Conservation (phyloP, 1,140 invertebrate genomes). For the Magallana gigas region DNA sequence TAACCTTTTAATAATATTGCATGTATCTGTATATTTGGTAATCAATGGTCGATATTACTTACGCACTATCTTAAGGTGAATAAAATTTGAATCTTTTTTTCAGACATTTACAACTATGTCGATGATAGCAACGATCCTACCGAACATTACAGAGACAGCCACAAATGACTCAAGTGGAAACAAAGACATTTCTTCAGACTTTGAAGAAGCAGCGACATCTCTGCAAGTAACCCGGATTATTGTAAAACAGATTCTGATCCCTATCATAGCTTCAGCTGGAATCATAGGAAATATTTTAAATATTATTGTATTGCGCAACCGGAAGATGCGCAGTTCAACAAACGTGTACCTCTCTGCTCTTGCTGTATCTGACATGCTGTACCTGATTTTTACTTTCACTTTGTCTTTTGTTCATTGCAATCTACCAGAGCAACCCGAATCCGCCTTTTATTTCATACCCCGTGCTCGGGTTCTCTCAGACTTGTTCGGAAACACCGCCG, state of each 20-base stretch:
- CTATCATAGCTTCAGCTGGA: constrained; percentile 78
- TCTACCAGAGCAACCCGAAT: constrained; percentile 48
- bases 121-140: background rate
- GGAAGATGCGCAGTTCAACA: constrained; percentile 87
- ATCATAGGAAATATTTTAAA: constrained; percentile 71
- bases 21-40: too few species aligned
- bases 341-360: constrained; percentile 87
- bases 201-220: background rate
- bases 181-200: background rate
- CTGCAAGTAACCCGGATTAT: constrained; percentile 64
- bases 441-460: constrained; percentile 77
- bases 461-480: constrained; percentile 84
- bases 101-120: background rate
- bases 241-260: constrained; percentile 69
- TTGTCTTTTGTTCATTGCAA: constrained; percentile 69
- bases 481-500: constrained; percentile 84
- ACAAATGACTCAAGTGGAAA: background rate
- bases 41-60: too few species aligned
- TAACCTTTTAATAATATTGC: too few species aligned
- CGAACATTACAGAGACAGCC: background rate
- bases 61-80: too few species aligned
- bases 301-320: constrained; percentile 82
- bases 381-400: constrained; percentile 82
- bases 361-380: constrained; percentile 86
- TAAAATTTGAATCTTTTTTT: too few species aligned